A percentile compares a stretch with the other conserved stretches of the same genome.
phyloP scores from a whole-genome alignment of 2,888 invertebrate genomes.

The Eudemis profundana region DNA sequence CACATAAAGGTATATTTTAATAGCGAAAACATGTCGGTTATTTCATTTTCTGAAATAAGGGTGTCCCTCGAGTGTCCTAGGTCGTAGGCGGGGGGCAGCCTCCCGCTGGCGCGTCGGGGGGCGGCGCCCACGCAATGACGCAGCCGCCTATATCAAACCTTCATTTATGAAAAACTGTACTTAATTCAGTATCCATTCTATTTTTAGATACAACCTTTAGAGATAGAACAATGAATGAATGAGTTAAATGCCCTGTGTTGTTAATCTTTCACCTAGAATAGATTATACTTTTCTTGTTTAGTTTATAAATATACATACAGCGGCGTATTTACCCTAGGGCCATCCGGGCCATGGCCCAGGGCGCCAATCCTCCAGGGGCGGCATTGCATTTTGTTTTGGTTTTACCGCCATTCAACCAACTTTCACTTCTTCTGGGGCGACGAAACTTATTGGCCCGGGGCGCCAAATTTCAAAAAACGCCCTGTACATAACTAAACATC shows the following conservation, averaged over 20 bases:
- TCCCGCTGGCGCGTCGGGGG: slow-evolving; percentile 45
- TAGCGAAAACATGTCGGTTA: not conserved
- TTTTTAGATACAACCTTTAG: slow-evolving; percentile 18
- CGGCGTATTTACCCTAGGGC: no score
- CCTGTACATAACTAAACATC: no score
- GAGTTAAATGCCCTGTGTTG: not conserved
- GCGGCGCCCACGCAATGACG: slow-evolving; percentile 62
- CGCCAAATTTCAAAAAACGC: no score
- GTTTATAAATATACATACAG: not conserved
- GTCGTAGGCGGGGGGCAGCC: slow-evolving; percentile 42
- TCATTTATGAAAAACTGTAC: slow-evolving; percentile 38
- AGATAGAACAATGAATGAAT: not conserved
- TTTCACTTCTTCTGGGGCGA: no score
- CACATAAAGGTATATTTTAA: not conserved
- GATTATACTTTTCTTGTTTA: no score
- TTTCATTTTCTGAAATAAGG: not conserved
- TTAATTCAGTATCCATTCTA: slow-evolving; percentile 15
- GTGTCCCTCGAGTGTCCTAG: slow-evolving; percentile 3
- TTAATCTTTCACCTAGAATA: not conserved
- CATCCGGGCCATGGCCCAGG: no score
- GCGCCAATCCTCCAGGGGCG: no score
- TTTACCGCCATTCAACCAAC: no score
- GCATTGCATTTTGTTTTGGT: no score
- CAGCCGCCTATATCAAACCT: slow-evolving; percentile 41
- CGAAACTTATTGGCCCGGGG: no score